Conservation (phyloP, 2,113 vertebrate genomes). For the Clarias macrocephalus region DNA sequence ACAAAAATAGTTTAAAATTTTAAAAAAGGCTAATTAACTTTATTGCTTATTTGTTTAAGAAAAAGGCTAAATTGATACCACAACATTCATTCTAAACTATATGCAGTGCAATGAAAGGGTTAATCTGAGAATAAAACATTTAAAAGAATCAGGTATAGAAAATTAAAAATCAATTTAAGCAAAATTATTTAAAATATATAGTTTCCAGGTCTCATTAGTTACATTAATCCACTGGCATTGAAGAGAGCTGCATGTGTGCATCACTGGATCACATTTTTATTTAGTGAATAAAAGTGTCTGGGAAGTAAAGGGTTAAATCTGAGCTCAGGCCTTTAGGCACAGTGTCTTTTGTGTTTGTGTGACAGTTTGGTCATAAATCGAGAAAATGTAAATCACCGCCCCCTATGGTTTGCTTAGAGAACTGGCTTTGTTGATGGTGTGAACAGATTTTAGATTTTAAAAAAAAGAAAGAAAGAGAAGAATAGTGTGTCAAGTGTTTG, state of each 20-base stretch:
- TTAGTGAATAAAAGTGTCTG: constrained; percentile 29
- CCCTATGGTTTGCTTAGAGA: constrained; percentile 54
- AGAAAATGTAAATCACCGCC: constrained; percentile 52
- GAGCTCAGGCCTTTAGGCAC: constrained; percentile 37
- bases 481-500: too few relatives aligned
- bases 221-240: neutral
- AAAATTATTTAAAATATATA: neutral
- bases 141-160: neutral
- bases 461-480: neutral
- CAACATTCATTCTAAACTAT: neutral
- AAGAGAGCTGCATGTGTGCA: neutral
- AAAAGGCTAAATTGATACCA: neutral
- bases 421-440: neutral
- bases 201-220: neutral
- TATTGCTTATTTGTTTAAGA: neutral
- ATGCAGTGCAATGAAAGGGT: neutral
- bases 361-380: constrained; percentile 6
- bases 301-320: constrained; percentile 66
- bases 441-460: neutral
- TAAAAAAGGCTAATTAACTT: neutral
- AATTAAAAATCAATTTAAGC: neutral
- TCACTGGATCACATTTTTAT: constrained; percentile 10
- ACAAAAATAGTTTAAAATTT: neutral
- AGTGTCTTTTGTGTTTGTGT: constrained; percentile 58
- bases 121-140: neutral